Conservation (phyloP, 2,888 invertebrate species). For the Abrostola tripartita region DNA sequence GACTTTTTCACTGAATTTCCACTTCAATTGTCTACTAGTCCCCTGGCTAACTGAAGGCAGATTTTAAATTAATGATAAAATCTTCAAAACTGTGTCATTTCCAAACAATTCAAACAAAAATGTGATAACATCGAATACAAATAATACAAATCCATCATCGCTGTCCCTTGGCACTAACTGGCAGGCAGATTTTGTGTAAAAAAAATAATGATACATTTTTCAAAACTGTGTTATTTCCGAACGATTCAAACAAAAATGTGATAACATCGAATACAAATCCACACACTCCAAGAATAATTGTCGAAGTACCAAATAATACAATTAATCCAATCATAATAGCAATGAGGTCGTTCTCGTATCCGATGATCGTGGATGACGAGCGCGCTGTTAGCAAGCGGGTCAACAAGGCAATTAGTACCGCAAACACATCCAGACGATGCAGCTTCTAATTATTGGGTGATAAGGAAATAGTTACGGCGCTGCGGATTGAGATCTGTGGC, state of each 20-base stretch:
- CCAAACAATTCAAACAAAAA: too few species aligned
- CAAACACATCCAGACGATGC: slow-evolving; percentile 42
- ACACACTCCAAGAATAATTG: neutral
- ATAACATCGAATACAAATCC: neutral
- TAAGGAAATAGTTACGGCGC: slow-evolving; percentile 44
- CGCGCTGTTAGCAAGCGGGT: slow-evolving; percentile 30
- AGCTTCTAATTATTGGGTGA: slow-evolving; percentile 41
- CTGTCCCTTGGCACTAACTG: too few species aligned
- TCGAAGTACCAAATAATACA: neutral
- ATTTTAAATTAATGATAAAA: too few species aligned
- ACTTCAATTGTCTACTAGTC: too few species aligned
- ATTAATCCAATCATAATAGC: slow-evolving; percentile 6
- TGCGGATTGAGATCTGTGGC: slow-evolving; percentile 7
- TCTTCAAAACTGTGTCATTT: too few species aligned
- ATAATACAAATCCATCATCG: too few species aligned
- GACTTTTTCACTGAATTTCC: too few species aligned
- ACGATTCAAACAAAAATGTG: too few species aligned
- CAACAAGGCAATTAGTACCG: slow-evolving; percentile 46
- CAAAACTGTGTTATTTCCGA: too few species aligned
- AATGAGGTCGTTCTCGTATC: slow-evolving; percentile 10
- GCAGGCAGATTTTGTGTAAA: too few species aligned
- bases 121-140: neutral
- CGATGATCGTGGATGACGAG: slow-evolving; percentile 19
- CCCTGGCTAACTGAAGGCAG: too few species aligned
- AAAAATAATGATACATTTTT: too few species aligned